phyloP scores from a whole-genome alignment of 2,888 invertebrate genomes.

The Cyrtodaria siliqua region DNA sequence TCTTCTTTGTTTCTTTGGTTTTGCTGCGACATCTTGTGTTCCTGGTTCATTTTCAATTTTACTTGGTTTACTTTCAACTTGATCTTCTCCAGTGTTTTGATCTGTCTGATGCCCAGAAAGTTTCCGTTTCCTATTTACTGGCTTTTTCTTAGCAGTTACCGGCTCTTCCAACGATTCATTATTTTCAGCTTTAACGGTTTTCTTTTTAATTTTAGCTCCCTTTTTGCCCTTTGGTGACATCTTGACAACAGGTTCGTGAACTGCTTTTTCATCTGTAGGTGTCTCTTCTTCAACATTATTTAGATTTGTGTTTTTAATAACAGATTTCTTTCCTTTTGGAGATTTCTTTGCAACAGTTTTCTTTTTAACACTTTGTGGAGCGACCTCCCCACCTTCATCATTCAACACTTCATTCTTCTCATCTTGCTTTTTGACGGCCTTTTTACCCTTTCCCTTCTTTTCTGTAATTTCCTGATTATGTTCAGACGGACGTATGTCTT shows the following conservation, averaged over 20 bases:
- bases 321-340: slow-evolving; percentile 6
- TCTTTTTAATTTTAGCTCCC: slow-evolving; percentile 1
- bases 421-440: slow-evolving; percentile 14
- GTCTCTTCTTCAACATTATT: too few species aligned
- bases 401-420: slow-evolving; percentile 11
- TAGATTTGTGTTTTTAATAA: slow-evolving; percentile 7
- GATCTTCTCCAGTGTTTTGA: slow-evolving; percentile 14
- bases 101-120: slow-evolving; percentile 19
- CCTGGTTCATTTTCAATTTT: slow-evolving; percentile 17
- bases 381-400: too few species aligned
- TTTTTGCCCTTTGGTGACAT: slow-evolving; percentile 28
- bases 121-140: slow-evolving; percentile 41
- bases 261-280: too few species aligned
- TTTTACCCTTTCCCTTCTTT: slow-evolving; percentile 15
- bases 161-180: neutral
- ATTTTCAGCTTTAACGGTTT: slow-evolving; percentile 9
- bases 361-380: slow-evolving; percentile 7
- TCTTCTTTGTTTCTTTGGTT: slow-evolving; percentile 24
- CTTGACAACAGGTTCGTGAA: slow-evolving; percentile 17
- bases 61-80: neutral
- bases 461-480: neutral
- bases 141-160: slow-evolving; percentile 25
- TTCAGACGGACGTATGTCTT: neutral
- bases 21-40: neutral
- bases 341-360: neutral